Evolutionary conservation across 2,797 vertebrate species (phyloP).

Genomic region (Selene dorsalis): DNA sequence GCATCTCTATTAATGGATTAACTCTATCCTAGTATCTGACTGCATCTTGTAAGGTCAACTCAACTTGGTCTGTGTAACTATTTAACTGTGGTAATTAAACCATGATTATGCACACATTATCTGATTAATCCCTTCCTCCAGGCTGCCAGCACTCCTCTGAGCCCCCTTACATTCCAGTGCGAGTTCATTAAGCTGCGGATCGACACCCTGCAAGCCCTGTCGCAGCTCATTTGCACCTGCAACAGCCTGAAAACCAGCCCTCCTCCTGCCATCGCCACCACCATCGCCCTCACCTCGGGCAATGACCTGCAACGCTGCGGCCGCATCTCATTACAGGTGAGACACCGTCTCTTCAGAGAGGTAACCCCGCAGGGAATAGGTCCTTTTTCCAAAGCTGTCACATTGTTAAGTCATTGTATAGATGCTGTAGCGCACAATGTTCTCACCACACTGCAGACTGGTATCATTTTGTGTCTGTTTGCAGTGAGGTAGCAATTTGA

Average conservation of each 20-base stretch:
- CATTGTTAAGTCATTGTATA: background rate
- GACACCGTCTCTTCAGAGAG: background rate
- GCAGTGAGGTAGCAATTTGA: background rate
- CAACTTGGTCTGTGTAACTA: background rate
- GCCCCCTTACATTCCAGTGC: constrained; percentile 96
- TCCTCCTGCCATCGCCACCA: constrained; percentile 96
- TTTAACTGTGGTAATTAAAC: constrained; percentile 10
- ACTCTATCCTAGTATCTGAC: constrained; percentile 5
- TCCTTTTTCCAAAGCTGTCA: background rate
- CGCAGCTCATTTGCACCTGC: constrained; percentile 97
- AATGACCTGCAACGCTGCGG: constrained; percentile 96
- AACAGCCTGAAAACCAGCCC: constrained; percentile 99
- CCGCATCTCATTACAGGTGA: constrained; percentile 95
- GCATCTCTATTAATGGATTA: constrained; percentile 34
- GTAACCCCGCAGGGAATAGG: background rate
- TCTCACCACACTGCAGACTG: background rate
- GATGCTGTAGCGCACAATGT: no score
- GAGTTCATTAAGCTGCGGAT: constrained; percentile 99
- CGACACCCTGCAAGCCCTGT: constrained; percentile 96
- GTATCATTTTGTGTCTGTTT: background rate
- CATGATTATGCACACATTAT: constrained; percentile 22
- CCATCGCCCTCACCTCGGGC: constrained; percentile 92
- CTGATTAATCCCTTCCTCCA: constrained; percentile 70
- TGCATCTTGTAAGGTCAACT: constrained; percentile 30
- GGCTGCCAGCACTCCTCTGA: constrained; percentile 97